Evolutionary conservation across 2,113 vertebrate species (phyloP).

Genomic region (Salminus brasiliensis): DNA sequence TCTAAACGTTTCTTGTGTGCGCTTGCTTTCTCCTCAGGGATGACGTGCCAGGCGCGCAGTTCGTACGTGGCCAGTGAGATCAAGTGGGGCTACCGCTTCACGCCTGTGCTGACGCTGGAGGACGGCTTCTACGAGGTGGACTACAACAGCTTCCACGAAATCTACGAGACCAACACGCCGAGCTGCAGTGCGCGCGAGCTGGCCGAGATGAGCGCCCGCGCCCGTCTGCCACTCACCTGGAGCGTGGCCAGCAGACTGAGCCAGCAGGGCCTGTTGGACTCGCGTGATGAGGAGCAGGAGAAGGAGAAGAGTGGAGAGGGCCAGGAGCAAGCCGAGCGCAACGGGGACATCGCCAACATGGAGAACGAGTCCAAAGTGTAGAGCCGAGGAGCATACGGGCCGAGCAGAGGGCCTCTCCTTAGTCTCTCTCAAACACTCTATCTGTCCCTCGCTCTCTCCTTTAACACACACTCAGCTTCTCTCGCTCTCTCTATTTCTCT

Average conservation of each 20-base stretch:
- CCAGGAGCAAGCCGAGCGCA: constrained; percentile 84
- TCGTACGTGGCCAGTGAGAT: constrained; percentile 95
- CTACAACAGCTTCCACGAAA: constrained; percentile 98
- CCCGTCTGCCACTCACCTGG: constrained; percentile 90
- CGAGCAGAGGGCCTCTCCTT: neutral
- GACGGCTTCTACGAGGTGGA: constrained; percentile 98
- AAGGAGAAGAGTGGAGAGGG: constrained; percentile 28
- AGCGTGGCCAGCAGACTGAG: constrained; percentile 92
- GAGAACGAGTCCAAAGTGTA: constrained; percentile 97
- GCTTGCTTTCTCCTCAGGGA: constrained; percentile 75
- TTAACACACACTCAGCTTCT: constrained; percentile 2
- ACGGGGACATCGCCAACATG: constrained; percentile 90
- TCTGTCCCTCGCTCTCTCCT: neutral
- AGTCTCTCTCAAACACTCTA: neutral
- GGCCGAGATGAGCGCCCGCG: constrained; percentile 80
- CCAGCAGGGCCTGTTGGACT: constrained; percentile 86
- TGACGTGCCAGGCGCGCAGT: constrained; percentile 97
- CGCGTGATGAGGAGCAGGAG: constrained; percentile 74
- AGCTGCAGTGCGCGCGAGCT: constrained; percentile 91
- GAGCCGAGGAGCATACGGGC: neutral
- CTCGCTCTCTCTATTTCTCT: neutral
- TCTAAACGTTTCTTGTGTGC: neutral
- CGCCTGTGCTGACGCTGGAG: constrained; percentile 93
- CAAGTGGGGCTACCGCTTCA: constrained; percentile 97
- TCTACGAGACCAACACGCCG: constrained; percentile 95